A percentile compares a stretch with the other conserved stretches of the same genome.
These are phyloP conservation scores for Eledona agricola DNA, from an alignment of 2,888 invertebrate genomes.

Conservation along the genomic window DNA sequence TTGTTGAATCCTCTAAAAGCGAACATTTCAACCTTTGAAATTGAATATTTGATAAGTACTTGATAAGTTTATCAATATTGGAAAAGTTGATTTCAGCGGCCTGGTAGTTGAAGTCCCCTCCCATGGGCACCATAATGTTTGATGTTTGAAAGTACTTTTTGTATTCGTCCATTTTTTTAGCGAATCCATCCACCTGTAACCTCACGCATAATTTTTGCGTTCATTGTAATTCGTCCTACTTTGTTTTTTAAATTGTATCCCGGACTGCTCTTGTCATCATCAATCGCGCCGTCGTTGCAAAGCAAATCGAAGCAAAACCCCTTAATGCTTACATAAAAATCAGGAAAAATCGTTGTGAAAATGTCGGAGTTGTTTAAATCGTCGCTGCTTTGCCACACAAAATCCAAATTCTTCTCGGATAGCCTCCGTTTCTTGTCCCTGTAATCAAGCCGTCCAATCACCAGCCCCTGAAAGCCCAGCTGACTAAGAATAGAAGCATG, in stretches of 20 bases:
- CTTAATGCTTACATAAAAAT: slow-evolving; percentile 66
- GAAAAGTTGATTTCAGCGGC: slow-evolving; percentile 68
- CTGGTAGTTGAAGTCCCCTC: slow-evolving; percentile 72
- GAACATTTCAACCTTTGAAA: too few relatives aligned
- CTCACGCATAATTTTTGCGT: slow-evolving; percentile 3
- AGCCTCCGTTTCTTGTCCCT: slow-evolving; percentile 69
- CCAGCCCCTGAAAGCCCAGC: slow-evolving; percentile 77
- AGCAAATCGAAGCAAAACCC: slow-evolving; percentile 70
- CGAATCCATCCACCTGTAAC: slow-evolving; percentile 55
- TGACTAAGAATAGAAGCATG: slow-evolving; percentile 72
- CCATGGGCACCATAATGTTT: slow-evolving; percentile 73
- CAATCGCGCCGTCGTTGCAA: slow-evolving; percentile 63
- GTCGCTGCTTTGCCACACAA: slow-evolving; percentile 74
- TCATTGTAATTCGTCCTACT: slow-evolving; percentile 35
- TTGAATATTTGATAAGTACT: too few relatives aligned
- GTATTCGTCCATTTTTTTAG: slow-evolving; percentile 51
- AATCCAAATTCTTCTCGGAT: slow-evolving; percentile 71
- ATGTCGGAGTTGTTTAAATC: slow-evolving; percentile 61
- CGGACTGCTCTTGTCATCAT: slow-evolving; percentile 65
- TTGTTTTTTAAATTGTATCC: slow-evolving; percentile 66
- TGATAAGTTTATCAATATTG: slow-evolving; percentile 68
- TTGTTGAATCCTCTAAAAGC: slow-evolving; percentile 50
- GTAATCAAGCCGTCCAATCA: slow-evolving; percentile 76
- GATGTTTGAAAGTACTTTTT: slow-evolving; percentile 63
- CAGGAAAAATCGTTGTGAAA: slow-evolving; percentile 48